Conservation (phyloP, 2,113 vertebrate species). For the Otus sunia region DNA sequence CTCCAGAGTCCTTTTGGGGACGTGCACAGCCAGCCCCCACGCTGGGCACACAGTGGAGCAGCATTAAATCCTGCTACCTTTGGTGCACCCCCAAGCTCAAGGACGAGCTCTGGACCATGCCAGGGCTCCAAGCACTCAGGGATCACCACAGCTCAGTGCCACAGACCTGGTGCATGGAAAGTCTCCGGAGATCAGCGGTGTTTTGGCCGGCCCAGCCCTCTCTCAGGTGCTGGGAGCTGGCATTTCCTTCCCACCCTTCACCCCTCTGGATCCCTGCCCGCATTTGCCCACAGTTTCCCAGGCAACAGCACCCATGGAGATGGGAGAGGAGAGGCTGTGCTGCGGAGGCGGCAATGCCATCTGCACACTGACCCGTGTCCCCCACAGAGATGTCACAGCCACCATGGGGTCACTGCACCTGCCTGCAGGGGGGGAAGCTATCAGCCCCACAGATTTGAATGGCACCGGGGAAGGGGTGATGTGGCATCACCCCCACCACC, state of each 20-base stretch:
- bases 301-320: conserved; percentile 22
- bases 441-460: neutral
- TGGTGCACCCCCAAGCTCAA: neutral
- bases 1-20: neutral
- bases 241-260: conserved; percentile 30
- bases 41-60: neutral
- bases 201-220: neutral
- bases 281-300: neutral
- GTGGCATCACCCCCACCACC: neutral
- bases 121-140: neutral
- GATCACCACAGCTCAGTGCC: rapidly evolving
- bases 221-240: neutral
- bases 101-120: rapidly evolving
- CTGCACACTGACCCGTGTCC: rapidly evolving
- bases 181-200: rapidly evolving
- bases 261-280: conserved; percentile 23
- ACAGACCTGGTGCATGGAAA: neutral
- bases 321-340: neutral
- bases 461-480: neutral
- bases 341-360: neutral
- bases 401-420: neutral
- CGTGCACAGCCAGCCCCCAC: neutral
- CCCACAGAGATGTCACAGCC: neutral
- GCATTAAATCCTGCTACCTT: neutral
- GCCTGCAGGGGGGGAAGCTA: rapidly evolving